Evolutionary conservation across 2,797 vertebrate species (phyloP).

Genomic region (Chloroceryle inda): DNA sequence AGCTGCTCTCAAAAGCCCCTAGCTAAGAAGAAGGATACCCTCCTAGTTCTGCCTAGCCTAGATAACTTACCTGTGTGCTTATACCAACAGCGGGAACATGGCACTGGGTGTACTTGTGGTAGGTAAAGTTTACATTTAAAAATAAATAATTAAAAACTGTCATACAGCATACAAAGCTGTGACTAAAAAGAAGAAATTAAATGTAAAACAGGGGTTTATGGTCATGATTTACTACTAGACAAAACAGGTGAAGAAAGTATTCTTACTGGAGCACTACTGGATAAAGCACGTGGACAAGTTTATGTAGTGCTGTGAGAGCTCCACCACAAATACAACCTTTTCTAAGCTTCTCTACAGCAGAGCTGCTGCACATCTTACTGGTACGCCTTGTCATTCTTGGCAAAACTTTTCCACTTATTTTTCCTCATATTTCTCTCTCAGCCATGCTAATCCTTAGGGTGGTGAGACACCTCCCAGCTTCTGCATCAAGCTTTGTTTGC

Average conservation of each 20-base stretch:
- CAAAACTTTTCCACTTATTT: neutral
- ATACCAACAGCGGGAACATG: neutral
- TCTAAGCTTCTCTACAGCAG: neutral
- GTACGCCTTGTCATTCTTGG: neutral
- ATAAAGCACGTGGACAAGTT: neutral
- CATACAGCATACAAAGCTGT: rapidly evolving
- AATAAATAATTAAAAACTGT: neutral
- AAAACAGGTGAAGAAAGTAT: neutral
- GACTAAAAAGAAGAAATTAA: neutral
- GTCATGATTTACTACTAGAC: neutral
- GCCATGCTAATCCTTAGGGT: neutral
- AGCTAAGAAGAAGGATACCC: neutral
- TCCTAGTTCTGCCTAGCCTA: neutral
- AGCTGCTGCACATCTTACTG: neutral
- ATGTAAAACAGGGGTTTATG: neutral
- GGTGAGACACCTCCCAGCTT: neutral
- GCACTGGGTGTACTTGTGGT: rapidly evolving
- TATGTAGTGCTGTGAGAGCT: neutral
- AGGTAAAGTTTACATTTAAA: neutral
- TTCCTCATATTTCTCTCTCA: neutral
- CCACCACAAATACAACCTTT: neutral
- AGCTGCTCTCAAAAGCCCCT: neutral
- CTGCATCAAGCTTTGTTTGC: neutral
- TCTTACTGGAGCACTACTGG: neutral
- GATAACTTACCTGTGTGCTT: neutral